Base-by-base conservation (phyloP, 2,113 vertebrate species). In the Prunella fulvescens region DNA sequence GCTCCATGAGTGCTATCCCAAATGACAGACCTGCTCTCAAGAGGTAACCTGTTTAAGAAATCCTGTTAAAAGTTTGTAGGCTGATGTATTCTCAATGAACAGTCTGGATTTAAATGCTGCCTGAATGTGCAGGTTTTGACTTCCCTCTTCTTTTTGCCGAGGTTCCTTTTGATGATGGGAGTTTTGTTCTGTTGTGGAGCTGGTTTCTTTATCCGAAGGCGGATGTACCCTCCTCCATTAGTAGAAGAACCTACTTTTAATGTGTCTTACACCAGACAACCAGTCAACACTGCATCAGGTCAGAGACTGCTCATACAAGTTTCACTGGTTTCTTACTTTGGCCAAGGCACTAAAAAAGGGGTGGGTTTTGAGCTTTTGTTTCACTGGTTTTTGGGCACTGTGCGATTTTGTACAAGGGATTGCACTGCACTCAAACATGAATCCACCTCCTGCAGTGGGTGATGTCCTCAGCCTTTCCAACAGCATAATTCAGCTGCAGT, bases 81-180 rank as follows among this genome's bases (percentile, higher is more conserved):
- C 18, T 84, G 44, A 6, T 39, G 20, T 56, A 28, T 56, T 62
- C 14, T 72, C 76, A 37, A 3, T 4, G 2, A 61, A n/a, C 28
- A 56, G 19, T 13, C 42, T 39, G 19, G 12, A 15, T 37, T 58
- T 54, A 66, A 82, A 54, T 72, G 45, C 74, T 64, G 25, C 54
- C n/a, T 47, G 48, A 44, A 56, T 11, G n/a, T 1, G 6, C 28
- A 65, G 15, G 20, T 14, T 80, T 92, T 94, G 67, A 95, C 24
- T 65, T 74, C 6, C 4, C 33, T 58, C 80, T 56, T 94, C 20
- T 53, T 65, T 74, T 88, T 84, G 28, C 84, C 45, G 82, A 99
- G 99, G 99, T 98, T 99, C 93, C 98, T 99, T 60, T 97, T 99
- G 96, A 99, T 99, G 99, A 99, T 99, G 99, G 99, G 98, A 3